These are phyloP conservation scores for Sylvia atricapilla DNA, from an alignment of 2,113 vertebrate genomes.

Conservation along the genomic window DNA sequence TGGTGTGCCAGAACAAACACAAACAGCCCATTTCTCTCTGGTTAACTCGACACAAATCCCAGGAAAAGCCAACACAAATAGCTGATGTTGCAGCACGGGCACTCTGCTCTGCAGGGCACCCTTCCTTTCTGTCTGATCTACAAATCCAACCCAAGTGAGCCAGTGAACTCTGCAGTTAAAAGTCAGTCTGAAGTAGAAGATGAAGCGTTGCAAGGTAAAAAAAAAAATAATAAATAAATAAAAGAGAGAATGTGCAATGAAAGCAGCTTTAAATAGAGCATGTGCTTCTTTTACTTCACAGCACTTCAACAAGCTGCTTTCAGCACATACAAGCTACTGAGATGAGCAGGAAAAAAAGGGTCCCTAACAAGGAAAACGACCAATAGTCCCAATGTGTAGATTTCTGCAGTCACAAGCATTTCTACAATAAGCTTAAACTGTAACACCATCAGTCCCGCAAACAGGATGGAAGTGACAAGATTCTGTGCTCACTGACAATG, in stretches of 20 bases:
- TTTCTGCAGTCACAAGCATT: neutral
- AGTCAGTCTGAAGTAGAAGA: neutral
- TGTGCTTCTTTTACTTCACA: neutral
- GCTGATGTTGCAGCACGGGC: neutral
- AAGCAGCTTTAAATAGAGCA: slow-evolving; percentile 31
- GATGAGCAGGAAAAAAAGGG: neutral
- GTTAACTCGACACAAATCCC: neutral
- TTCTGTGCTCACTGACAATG: neutral
- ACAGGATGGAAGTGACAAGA: neutral
- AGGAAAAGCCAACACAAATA: neutral
- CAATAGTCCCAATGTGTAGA: neutral
- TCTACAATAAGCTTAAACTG: neutral
- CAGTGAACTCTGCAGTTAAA: neutral
- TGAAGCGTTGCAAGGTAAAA: neutral
- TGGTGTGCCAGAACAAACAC: neutral
- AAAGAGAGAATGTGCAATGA: neutral
- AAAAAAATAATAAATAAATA: neutral
- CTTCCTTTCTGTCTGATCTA: neutral
- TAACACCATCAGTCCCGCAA: neutral
- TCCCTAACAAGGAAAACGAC: neutral
- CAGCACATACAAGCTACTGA: neutral
- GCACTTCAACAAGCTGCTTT: neutral
- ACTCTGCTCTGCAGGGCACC: neutral
- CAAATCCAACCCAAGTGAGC: neutral
- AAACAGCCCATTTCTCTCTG: neutral